Base-by-base conservation (phyloP, 2,797 vertebrate species). In the Enteromius afrohamiltoni region DNA sequence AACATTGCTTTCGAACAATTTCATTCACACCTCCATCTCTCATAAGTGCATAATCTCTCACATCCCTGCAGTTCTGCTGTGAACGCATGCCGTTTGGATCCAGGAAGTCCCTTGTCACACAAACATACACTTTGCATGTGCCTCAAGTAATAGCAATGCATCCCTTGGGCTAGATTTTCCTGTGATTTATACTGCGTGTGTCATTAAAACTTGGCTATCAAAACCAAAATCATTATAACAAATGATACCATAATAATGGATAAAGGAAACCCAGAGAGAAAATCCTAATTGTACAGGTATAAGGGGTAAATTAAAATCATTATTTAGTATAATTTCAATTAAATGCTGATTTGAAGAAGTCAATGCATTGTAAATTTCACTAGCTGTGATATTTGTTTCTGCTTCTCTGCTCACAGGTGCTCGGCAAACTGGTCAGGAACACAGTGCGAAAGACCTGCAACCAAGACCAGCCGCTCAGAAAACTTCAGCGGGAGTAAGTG, bases 381-480 rank as follows among this genome's bases (percentile, higher is more conserved):
- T 37, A 58, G 26, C 29, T 76, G 29, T n/a, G 31, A 37, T 14
- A 34, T 64, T 51, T 65, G 68, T 65, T 60, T 51, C 29, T 62
- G 37, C 2, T 92, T 91, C 17, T 86, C 67, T 93, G 85, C 87
- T 94, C 92, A 78, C 88, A 96, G 96, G 91, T 97, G 96, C 80
- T 95, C 95, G 69, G 91, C 92, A 89, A 96, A 96, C 91, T 96
- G 96, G 96, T 96, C 96, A 71, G 96, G 96, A 60, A 96, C 94
- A 1, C 96, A 96, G 73, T 97, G 96, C 86, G 96, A 97, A 90
- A 95, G 94, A 82, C 95, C 95, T 83, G 93, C 95, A 85, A 93
- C 94, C 79, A 96, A 96, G 86, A 96, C 94, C 91, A 95, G 94
- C 93, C 95, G 94, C 82, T 95, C 94, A 77, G 95, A 96, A 83